Evolutionary conservation across 2,888 invertebrate species (phyloP), one percentile per base, ranked within the genome.

Genomic region (Spialia ferax): DNA sequence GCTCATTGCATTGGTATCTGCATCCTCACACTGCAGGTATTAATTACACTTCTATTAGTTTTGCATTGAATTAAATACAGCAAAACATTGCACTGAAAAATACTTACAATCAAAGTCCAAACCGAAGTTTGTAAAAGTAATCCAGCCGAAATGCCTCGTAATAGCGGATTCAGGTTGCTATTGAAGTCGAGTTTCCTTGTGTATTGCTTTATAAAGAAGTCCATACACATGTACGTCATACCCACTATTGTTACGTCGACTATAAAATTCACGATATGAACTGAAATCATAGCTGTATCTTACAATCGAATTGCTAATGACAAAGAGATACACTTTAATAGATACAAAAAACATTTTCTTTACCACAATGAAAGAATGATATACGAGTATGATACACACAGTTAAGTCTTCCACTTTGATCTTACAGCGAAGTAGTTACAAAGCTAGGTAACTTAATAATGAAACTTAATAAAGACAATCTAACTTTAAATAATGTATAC

Each of bases 191-290:
- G 67, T 73, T 78, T 84, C 59, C 79, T 82, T 6, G 90, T 88
- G 54, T 90, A 91, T 67, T 83, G 84, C 70, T 84, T 90, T 69
- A 89, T 87, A 71, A 91, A 91, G 70, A 83, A 78, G 72, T 91
- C 91, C 89, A 88, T 88, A 60, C 80, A 87, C 85, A 90, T 82
- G 69, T 89, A 91, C 1, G 84, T 71, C 74, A 89, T 79, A 5
- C 90, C 91, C 38, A 89, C 57, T 6, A 75, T 75, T 50, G 83
- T 55, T 78, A 85, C 81, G 50, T 77, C 74, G 23, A 86, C 15
- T 56, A 87, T 69, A 69, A 86, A 88, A 63, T 86, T 83, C 50
- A 82, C 72, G 62, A 90, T 35, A 57, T 80, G 81, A 42, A 83
- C 91, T 90, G 84, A 69, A 79, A 79, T 10, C n/a, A 3, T 15